Percentiles rank a stretch among this genome's conserved stretches.
These are phyloP conservation scores for Dendrocincla tyrannina DNA, from an alignment of 2,797 vertebrate genomes.

Conservation along the genomic window DNA sequence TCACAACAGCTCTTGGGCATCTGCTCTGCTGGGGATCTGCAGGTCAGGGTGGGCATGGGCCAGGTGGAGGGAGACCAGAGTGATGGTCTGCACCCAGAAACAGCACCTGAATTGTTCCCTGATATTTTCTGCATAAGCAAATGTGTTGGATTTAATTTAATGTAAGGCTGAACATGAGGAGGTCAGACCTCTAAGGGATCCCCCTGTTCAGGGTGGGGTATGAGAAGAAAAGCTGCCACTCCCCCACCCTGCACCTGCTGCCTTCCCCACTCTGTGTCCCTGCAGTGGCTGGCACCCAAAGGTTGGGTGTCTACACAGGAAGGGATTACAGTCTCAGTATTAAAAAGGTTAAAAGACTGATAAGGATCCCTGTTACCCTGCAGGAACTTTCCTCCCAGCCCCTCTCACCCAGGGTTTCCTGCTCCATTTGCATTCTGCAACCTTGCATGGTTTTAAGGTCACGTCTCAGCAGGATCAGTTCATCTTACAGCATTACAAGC, in stretches of 20 bases:
- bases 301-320: not conserved
- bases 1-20: no score
- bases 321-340: not conserved
- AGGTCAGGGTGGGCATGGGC: not conserved
- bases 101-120: not conserved
- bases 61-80: not conserved
- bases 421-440: not conserved
- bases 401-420: not conserved
- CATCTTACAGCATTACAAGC: not conserved
- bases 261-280: not conserved
- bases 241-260: not conserved
- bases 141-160: not conserved
- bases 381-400: not conserved
- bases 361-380: not conserved
- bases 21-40: not conserved
- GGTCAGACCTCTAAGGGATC: not conserved
- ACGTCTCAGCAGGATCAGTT: not conserved
- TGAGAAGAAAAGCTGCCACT: not conserved
- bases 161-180: not conserved
- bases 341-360: not conserved
- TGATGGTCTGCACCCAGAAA: not conserved
- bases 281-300: not conserved
- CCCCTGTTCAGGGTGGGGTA: not conserved
- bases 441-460: accelerated
- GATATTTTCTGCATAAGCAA: accelerated